phyloP scores from a whole-genome alignment of 1,140 invertebrate species.

The Sitophilus oryzae region DNA sequence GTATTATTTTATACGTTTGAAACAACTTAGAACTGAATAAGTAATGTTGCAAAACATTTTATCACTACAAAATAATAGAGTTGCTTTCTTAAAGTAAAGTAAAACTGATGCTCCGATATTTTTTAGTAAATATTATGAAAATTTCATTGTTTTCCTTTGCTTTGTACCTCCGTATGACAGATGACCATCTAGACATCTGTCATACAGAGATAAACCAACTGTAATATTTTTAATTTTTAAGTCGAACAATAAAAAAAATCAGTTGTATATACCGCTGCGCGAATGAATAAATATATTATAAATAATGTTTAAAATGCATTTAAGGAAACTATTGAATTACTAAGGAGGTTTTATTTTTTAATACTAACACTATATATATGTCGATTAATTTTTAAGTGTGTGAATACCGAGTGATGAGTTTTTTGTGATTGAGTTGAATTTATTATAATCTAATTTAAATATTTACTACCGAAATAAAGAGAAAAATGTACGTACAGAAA shows the following conservation, averaged over 20 bases:
- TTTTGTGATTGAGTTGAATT: conserved; percentile 4
- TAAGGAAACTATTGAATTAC: background rate
- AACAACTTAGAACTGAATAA: background rate
- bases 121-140: no score
- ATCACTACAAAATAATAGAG: background rate
- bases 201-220: background rate
- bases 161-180: background rate
- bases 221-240: background rate
- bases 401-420: background rate
- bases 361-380: conserved; percentile 6
- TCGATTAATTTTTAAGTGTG: conserved; percentile 7
- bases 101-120: no score
- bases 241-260: background rate
- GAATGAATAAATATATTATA: no score
- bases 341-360: conserved; percentile 9
- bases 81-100: background rate
- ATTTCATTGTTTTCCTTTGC: background rate
- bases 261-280: conserved; percentile 4
- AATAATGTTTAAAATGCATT: conserved; percentile 2
- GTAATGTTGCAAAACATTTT: background rate
- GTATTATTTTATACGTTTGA: background rate
- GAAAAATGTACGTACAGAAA: conserved; percentile 1
- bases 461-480: conserved; percentile 4
- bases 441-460: background rate
- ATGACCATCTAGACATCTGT: background rate